Evolutionary conservation across 1,140 invertebrate species (phyloP), one percentile per base, ranked within the genome.

Genomic region (Solenopsis fugax): DNA sequence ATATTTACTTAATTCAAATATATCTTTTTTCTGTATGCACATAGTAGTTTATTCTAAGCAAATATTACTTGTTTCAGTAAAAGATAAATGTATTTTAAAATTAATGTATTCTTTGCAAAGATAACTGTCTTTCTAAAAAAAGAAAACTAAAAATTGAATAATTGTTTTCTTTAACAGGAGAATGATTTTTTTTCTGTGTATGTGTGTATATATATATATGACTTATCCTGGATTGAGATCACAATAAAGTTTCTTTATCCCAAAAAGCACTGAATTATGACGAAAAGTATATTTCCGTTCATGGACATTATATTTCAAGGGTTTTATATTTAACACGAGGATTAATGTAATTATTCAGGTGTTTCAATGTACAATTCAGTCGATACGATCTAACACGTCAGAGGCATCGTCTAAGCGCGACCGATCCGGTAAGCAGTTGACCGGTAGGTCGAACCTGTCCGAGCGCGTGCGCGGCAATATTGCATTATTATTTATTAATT

Each of bases 401-500:
- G 54, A 50, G 41, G 37, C 54, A 37, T 41, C 80, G n/a, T 60
- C 69, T 75, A 82, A 82, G 80, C 67, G 67, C 54, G 48, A 67
- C 54, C 69, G 69, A 84, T 75, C 41, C 41, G 24, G 67, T 82
- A 73, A 21, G 84, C 62, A 62, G 88, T 89, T 87, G 87, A 89
- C 91, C 91, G 92, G 89, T 90, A 89, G 93, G 92, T 93, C 91
- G 90, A 93, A 87, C 86, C 89, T 80, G 88, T 80, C 86, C 82
- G 85, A 85, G 91, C 80, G 24, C 65, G 10, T 29, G 52, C 37
- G 18, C 90, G 93, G 92, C 91, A 92, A 95, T 94, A 94, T 94
- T 94, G 91, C 93, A 95, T 95, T 95, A 95, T 95, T 95, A 95
- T 95, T 94, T 95, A 95, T 94, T 94, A 95, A 95, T 95, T 94